Conservation (phyloP, 1,140 invertebrate genomes). For the Drosophila gunungcola region DNA sequence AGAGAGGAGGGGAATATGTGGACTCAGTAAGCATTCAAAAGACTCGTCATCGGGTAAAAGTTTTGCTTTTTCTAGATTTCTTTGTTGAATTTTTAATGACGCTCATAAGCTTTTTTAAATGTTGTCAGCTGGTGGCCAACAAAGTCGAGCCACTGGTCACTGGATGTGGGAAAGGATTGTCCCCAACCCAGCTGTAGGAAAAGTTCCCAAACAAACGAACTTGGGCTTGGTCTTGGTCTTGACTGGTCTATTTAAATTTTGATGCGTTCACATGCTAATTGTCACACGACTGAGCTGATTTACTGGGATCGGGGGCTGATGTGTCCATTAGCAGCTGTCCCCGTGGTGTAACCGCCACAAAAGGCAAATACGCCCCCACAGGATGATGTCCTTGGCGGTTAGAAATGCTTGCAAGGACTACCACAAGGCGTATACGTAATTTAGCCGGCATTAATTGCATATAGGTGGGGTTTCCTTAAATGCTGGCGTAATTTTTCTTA, state of each 20-base stretch:
- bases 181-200: constrained; percentile 31
- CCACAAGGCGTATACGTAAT: constrained; percentile 30
- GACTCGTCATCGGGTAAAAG: constrained; percentile 53
- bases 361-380: constrained; percentile 22
- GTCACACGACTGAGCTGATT: constrained; percentile 46
- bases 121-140: constrained; percentile 39
- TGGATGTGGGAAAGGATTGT: constrained; percentile 45
- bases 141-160: constrained; percentile 16
- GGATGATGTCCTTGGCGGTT: constrained; percentile 23
- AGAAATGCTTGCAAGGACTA: constrained; percentile 4
- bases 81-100: constrained; percentile 38
- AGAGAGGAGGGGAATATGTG: constrained; percentile 7
- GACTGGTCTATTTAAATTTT: constrained; percentile 54
- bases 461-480: constrained; percentile 27
- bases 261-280: constrained; percentile 61
- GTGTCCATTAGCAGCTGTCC: constrained; percentile 48
- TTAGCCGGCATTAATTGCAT: constrained; percentile 2
- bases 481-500: constrained; percentile 61
- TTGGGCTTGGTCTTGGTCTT: constrained; percentile 36
- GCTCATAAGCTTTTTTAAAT: constrained; percentile 40
- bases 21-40: constrained; percentile 53
- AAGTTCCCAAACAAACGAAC: constrained; percentile 43
- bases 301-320: constrained; percentile 1
- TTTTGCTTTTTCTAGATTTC: constrained; percentile 49
- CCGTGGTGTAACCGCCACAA: constrained; percentile 18